A percentile compares a stretch with the other conserved stretches of the same genome.
phyloP scores from a whole-genome alignment of 2,888 invertebrate genomes.

The Phasia obesa region DNA sequence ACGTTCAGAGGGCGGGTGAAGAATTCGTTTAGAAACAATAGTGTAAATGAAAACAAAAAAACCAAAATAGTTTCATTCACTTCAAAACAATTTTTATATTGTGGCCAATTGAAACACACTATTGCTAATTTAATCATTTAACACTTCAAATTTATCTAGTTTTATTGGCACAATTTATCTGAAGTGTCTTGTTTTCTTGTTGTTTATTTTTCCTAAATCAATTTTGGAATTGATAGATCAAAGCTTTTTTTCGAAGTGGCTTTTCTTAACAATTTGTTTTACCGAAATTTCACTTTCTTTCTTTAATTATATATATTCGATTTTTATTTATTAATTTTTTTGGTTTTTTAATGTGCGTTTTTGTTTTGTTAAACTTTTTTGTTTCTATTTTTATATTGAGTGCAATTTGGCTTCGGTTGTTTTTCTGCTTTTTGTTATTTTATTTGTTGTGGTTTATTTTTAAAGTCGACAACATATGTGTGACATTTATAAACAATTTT shows the following conservation, averaged over 20 bases:
- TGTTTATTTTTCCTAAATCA: neutral
- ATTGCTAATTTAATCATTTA: constrained; percentile 22
- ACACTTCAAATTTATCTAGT: constrained; percentile 40
- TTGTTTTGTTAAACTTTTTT: neutral
- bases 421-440: neutral
- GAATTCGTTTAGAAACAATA: constrained; percentile 28
- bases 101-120: constrained; percentile 19
- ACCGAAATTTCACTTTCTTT: constrained; percentile 40
- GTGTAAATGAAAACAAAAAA: constrained; percentile 13
- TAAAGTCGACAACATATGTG: constrained; percentile 30
- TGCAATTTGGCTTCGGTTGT: constrained; percentile 1
- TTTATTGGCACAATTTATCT: constrained; percentile 33
- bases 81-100: constrained; percentile 26
- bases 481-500: constrained; percentile 67
- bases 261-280: neutral
- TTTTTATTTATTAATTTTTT: neutral
- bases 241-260: neutral
- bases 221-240: constrained; percentile 20
- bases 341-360: constrained; percentile 1
- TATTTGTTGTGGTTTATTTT: constrained; percentile 35
- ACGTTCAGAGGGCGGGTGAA: constrained; percentile 33
- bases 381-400: constrained; percentile 16
- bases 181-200: constrained; percentile 18
- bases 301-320: no score
- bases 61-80: constrained; percentile 33